A percentile compares a stretch with the other conserved stretches of the same genome.
Evolutionary conservation across 2,888 invertebrate species (phyloP).

Genomic region (Danaus chrysippus): DNA sequence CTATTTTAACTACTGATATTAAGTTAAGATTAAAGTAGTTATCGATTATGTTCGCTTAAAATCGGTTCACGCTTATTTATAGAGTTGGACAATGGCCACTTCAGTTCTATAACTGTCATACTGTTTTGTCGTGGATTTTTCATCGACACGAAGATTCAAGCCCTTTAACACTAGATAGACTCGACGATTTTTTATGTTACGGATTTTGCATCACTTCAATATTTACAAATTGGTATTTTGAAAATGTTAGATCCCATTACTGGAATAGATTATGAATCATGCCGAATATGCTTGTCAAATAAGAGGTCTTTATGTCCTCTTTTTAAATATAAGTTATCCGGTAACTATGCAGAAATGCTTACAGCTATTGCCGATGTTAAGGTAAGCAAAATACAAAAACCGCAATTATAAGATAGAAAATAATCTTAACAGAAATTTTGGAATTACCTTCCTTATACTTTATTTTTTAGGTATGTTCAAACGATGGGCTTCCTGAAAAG

Average conservation of each 20-base stretch:
- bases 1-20: too few species aligned
- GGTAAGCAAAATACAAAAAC: slow-evolving; percentile 41
- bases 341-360: slow-evolving; percentile 76
- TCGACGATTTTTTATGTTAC: slow-evolving; percentile 22
- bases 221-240: slow-evolving; percentile 32
- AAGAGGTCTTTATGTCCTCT: slow-evolving; percentile 68
- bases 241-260: slow-evolving; percentile 54
- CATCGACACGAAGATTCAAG: slow-evolving; percentile 25
- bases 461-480: slow-evolving; percentile 56
- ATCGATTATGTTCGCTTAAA: too few species aligned
- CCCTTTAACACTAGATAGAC: slow-evolving; percentile 5
- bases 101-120: slow-evolving; percentile 8
- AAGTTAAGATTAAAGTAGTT: too few species aligned
- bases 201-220: slow-evolving; percentile 46
- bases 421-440: not conserved
- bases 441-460: not conserved
- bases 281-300: slow-evolving; percentile 67
- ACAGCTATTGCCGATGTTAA: slow-evolving; percentile 73
- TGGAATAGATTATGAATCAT: slow-evolving; percentile 58
- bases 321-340: slow-evolving; percentile 70
- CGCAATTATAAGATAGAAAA: not conserved
- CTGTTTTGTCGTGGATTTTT: slow-evolving; percentile 14
- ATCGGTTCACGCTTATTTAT: too few species aligned
- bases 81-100: not conserved
- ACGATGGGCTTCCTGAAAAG: slow-evolving; percentile 72